Base-by-base conservation (phyloP, 2,797 vertebrate genomes). In the Pteropus rufus region DNA sequence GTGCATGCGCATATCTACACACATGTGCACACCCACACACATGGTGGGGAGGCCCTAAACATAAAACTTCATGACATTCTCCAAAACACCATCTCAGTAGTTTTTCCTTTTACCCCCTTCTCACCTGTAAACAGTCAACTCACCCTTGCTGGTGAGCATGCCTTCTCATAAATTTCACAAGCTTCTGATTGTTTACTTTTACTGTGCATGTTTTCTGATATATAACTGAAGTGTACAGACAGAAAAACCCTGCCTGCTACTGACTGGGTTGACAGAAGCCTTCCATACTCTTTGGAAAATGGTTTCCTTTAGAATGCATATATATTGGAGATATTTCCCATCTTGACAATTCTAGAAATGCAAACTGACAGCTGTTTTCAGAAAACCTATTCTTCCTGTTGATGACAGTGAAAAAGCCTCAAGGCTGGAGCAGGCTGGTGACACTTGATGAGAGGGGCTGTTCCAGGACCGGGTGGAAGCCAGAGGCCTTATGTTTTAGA, bases 271-370 rank as follows among this genome's bases (percentile, higher is more conserved):
- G 83, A 44, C 34, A 67, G 6, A 91, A 54, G 65, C 64, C n/a
- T 90, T 93, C 31, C 18, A 2, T 79, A 5, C 58, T 81, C 72
- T 73, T 88, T 69, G 70, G 92, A 79, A 96, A 94, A 77, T 79
- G 44, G 36, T 60, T 92, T 69, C 56, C 87, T 93, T 77, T 81
- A 49, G 44, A 79, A 16, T 26, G 31, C 62, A 29, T 60, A 0
- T 60, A 46, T 73, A 80, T 81, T 72, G 31, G 54, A 73, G n/a
- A 76, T 18, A 10, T 88, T 46, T 82, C 72, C 41, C 62, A 16
- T 56, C 4, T 54, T 54, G 31, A 84, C 72, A 92, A 6, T 91
- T 76, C 23, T 65, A 90, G 46, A 89, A 77, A 87, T 70, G 54
- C 52, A 92, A 36, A 60, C 62, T 90, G 95, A 73, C 39, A 84